Conservation (phyloP, 2,797 vertebrate species). For the Neoniphon sammara region DNA sequence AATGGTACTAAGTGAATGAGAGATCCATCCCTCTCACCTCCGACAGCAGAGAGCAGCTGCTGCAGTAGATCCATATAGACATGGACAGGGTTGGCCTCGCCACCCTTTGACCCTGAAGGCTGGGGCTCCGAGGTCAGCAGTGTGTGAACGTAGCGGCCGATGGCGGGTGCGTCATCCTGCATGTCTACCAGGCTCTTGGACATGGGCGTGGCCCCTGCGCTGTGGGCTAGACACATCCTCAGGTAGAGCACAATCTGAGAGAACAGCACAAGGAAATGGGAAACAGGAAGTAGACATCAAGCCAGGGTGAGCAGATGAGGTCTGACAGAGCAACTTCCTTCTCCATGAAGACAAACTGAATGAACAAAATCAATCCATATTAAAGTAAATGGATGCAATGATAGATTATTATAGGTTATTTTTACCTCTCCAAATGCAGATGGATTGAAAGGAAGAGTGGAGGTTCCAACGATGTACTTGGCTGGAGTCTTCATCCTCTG, state of each 20-base stretch:
- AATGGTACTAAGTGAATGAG: background rate
- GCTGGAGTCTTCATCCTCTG: constrained; percentile 95
- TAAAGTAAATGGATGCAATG: background rate
- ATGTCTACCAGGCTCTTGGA: constrained; percentile 92
- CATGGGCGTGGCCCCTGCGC: constrained; percentile 88
- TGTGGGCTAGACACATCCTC: constrained; percentile 96
- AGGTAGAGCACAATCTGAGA: constrained; percentile 94
- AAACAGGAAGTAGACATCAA: background rate
- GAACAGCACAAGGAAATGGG: background rate
- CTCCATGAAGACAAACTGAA: background rate
- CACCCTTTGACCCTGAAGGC: constrained; percentile 82
- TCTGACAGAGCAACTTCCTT: background rate
- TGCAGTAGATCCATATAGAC: constrained; percentile 94
- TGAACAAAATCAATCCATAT: background rate
- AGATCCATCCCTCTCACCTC: constrained; percentile 82
- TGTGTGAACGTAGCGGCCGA: constrained; percentile 90
- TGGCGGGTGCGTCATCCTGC: constrained; percentile 95
- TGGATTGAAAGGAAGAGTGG: constrained; percentile 94
- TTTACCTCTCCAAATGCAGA: constrained; percentile 95
- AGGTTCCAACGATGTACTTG: constrained; percentile 92
- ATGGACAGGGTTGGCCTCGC: constrained; percentile 89
- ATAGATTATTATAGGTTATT: background rate
- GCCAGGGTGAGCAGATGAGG: background rate
- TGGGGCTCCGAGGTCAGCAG: constrained; percentile 85
- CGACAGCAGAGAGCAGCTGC: constrained; percentile 92